These are phyloP conservation scores for Acrocyrtus sp. DNA, from an alignment of 2,888 invertebrate species.

Conservation along the genomic window DNA sequence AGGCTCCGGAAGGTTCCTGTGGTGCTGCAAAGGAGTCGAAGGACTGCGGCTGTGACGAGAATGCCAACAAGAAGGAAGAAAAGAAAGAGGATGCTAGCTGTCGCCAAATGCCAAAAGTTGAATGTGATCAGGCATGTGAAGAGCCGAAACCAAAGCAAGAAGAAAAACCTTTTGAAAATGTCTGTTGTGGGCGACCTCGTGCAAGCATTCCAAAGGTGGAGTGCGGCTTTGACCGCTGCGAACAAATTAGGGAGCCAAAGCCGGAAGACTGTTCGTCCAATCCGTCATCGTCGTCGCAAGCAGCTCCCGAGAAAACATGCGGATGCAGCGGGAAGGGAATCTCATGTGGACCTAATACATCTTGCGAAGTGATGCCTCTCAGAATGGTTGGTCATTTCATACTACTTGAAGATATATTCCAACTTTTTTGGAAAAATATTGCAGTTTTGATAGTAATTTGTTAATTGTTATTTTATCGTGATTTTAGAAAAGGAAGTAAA, in stretches of 20 bases:
- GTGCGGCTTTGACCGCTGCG: not conserved
- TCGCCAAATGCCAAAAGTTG: too few species aligned
- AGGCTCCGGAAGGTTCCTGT: not conserved
- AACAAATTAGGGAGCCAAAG: not conserved
- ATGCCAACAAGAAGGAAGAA: not conserved
- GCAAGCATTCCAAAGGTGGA: not conserved
- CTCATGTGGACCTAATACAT: slow-evolving; percentile 31
- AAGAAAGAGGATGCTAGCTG: too few species aligned
- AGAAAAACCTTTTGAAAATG: not conserved
- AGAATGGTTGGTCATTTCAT: too few species aligned
- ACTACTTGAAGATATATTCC: too few species aligned
- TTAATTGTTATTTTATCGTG: too few species aligned
- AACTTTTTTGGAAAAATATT: too few species aligned
- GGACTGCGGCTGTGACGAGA: not conserved
- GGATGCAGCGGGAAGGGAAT: not conserved
- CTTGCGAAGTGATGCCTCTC: slow-evolving; percentile 23
- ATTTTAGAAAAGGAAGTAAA: too few species aligned
- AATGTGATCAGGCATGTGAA: too few species aligned
- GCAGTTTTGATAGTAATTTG: too few species aligned
- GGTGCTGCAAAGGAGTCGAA: not conserved
- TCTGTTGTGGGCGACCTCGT: not conserved
- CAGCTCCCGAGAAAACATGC: slow-evolving; percentile 6
- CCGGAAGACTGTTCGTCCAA: not conserved
- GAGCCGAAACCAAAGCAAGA: too few species aligned
- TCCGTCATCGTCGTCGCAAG: not conserved